phyloP scores from a whole-genome alignment of 1,140 invertebrate genomes.

The Penaeus japonicus region DNA sequence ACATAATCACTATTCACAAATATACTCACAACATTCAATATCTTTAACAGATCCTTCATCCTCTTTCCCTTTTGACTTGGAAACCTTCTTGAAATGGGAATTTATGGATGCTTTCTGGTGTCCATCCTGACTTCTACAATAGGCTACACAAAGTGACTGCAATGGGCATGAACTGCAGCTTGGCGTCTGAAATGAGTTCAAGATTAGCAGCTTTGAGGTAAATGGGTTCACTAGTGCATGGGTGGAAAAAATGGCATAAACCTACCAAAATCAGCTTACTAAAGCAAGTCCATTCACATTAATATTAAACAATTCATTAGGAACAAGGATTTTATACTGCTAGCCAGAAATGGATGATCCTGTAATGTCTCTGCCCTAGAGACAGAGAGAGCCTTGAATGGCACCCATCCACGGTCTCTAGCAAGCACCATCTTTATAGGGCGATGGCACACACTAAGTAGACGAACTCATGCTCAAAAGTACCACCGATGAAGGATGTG shows the following conservation, averaged over 20 bases:
- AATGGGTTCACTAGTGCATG: neutral
- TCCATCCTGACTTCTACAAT: neutral
- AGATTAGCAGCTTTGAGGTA: neutral
- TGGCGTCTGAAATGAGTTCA: constrained; percentile 33
- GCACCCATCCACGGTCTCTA: no score
- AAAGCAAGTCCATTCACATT: no score
- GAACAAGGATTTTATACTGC: no score
- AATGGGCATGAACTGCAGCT: constrained; percentile 58
- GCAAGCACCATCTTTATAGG: no score
- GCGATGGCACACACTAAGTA: no score
- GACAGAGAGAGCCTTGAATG: no score
- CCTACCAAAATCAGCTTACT: neutral
- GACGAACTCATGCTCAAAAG: no score
- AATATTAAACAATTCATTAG: no score
- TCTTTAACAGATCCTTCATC: neutral
- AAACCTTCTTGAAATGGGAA: constrained; percentile 18
- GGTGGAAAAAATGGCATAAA: neutral
- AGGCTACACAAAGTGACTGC: constrained; percentile 44
- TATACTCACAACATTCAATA: constrained; percentile 46
- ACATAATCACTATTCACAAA: no score
- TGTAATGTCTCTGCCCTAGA: no score
- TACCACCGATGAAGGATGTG: no score
- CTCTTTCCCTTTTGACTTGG: neutral
- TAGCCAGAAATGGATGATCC: no score
- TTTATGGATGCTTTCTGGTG: neutral